phyloP scores from a whole-genome alignment of 2,113 vertebrate species.

The Halichoerus grypus region DNA sequence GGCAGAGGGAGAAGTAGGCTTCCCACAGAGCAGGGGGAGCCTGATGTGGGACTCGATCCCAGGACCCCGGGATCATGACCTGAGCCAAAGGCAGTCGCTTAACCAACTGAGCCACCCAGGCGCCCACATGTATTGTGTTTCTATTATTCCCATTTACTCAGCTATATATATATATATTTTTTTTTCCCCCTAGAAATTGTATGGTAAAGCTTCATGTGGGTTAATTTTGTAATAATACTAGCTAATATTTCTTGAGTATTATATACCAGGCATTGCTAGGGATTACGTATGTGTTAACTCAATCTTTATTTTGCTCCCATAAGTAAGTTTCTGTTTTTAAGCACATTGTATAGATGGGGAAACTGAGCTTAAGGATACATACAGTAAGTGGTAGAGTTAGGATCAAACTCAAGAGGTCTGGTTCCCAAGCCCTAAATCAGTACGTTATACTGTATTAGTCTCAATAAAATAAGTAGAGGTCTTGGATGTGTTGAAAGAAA shows the following conservation, averaged over 20 bases:
- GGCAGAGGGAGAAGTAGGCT: no score
- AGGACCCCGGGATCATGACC: no score
- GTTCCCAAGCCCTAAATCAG: neutral
- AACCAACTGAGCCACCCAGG: no score
- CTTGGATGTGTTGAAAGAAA: conserved; percentile 20
- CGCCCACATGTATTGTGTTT: conserved; percentile 21
- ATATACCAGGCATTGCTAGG: neutral
- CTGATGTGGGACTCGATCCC: no score
- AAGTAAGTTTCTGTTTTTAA: conserved; percentile 47
- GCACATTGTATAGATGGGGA: conserved; percentile 29
- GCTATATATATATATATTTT: neutral
- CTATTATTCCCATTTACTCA: neutral
- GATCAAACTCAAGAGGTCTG: neutral
- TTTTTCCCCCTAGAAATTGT: neutral
- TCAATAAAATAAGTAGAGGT: neutral
- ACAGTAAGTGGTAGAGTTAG: neutral
- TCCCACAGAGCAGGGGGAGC: no score
- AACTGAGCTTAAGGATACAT: neutral
- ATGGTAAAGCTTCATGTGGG: neutral
- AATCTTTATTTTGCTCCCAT: neutral
- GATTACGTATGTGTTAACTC: neutral
- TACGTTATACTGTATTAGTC: neutral
- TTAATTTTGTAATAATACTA: conserved; percentile 36
- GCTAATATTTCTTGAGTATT: conserved; percentile 11
- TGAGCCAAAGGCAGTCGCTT: no score